Conservation (phyloP, 2,888 invertebrate species). For the Ophion ventricosus region DNA sequence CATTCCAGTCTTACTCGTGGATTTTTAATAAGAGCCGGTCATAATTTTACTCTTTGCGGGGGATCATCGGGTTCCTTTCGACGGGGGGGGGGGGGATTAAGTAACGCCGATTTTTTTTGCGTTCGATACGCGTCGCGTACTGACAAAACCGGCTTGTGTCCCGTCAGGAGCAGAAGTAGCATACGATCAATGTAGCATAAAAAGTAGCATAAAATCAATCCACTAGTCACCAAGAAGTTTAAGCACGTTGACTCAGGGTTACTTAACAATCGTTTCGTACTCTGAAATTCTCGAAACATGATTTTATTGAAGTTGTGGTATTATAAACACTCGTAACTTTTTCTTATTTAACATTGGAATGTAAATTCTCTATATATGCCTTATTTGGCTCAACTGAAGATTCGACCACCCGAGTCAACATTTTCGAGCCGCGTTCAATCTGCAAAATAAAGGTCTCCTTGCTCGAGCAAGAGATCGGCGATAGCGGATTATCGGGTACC, state of each 20-base stretch:
- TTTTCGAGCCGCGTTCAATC: too few species aligned
- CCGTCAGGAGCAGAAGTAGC: too few species aligned
- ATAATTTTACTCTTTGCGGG: slow-evolving; percentile 22
- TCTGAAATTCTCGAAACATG: too few species aligned
- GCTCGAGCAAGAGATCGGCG: too few species aligned
- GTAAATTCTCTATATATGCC: too few species aligned
- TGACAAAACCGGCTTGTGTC: not conserved
- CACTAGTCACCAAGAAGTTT: too few species aligned
- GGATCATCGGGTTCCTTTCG: not conserved
- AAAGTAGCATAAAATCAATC: too few species aligned
- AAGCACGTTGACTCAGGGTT: too few species aligned
- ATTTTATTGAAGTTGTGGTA: not conserved
- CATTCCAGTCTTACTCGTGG: slow-evolving; percentile 27
- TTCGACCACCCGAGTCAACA: not conserved
- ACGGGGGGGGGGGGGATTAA: not conserved
- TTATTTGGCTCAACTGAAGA: not conserved
- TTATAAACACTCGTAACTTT: not conserved
- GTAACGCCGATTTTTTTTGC: not conserved
- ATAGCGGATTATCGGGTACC: too few species aligned
- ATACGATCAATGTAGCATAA: too few species aligned
- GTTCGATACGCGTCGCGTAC: not conserved
- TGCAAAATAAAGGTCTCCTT: too few species aligned
- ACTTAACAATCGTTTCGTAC: too few species aligned
- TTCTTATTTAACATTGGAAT: not conserved
- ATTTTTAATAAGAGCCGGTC: slow-evolving; percentile 21